Evolutionary conservation across 1,140 invertebrate genomes (phyloP).

Genomic region (Plodia interpunctella): DNA sequence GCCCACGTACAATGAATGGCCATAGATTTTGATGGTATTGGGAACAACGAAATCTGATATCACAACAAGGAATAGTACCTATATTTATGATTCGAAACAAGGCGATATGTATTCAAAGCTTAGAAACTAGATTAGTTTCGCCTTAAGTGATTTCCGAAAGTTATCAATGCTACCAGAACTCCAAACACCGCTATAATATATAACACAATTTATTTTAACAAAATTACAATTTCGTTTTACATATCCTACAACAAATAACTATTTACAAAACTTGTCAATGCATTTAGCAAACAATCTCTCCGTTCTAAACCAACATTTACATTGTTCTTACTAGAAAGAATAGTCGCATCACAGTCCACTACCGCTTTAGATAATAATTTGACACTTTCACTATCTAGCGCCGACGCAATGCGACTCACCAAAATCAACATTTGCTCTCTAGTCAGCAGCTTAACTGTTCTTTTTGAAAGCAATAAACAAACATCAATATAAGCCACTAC

Average conservation of each 20-base stretch:
- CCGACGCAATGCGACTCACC: conserved; percentile 30
- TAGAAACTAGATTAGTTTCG: no score
- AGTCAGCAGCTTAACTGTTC: conserved; percentile 47
- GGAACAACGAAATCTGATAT: no score
- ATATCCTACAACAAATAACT: conserved; percentile 31
- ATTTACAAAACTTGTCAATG: conserved; percentile 35
- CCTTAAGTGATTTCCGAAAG: no score
- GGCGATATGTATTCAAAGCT: no score
- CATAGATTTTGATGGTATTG: no score
- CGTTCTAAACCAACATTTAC: conserved; percentile 18
- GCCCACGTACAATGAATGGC: no score
- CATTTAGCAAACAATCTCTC: conserved; percentile 25
- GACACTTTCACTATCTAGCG: conserved; percentile 33
- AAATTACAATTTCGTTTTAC: not conserved
- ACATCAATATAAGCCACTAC: conserved; percentile 40
- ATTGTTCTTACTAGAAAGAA: conserved; percentile 41
- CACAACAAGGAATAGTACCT: no score
- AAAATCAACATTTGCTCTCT: conserved; percentile 52
- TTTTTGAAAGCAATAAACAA: conserved; percentile 48
- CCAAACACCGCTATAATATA: no score
- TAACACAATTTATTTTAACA: not conserved
- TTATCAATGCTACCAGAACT: no score
- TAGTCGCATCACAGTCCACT: conserved; percentile 27
- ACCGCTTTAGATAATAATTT: conserved; percentile 40
- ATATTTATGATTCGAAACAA: no score